A percentile compares a stretch with the other conserved stretches of the same genome.
phyloP scores from a whole-genome alignment of 2,888 invertebrate genomes.

The Criorhina ranunculi region DNA sequence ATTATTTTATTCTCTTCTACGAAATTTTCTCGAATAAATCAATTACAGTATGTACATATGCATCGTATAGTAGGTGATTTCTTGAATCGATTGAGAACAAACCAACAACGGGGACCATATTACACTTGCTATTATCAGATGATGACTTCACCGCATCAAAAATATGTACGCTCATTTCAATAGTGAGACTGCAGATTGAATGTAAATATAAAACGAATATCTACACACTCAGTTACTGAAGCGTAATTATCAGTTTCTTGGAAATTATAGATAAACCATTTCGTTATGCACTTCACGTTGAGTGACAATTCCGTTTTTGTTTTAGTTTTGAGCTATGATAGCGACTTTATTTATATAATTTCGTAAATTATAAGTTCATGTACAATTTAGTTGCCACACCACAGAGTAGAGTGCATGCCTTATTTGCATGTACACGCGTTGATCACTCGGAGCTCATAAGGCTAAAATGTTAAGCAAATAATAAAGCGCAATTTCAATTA shows the following conservation, averaged over 20 bases:
- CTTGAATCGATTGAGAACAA: constrained; percentile 3
- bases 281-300: neutral
- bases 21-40: constrained; percentile 6
- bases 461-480: neutral
- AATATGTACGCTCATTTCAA: constrained; percentile 20
- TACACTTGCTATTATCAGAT: constrained; percentile 48
- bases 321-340: neutral
- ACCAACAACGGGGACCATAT: constrained; percentile 3
- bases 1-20: constrained; percentile 6
- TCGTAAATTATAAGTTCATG: neutral
- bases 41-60: constrained; percentile 10
- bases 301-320: neutral
- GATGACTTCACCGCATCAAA: constrained; percentile 51
- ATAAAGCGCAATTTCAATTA: neutral
- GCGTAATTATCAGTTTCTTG: constrained; percentile 39
- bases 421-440: neutral
- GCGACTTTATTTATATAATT: constrained; percentile 8
- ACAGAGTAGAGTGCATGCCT: no score
- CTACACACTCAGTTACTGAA: neutral
- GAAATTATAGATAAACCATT: constrained; percentile 31
- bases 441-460: neutral
- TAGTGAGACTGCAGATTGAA: constrained; percentile 19
- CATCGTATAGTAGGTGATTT: neutral
- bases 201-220: constrained; percentile 1
- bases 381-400: neutral